Conservation (phyloP, 2,888 invertebrate species). For the Piscicola geometra region DNA sequence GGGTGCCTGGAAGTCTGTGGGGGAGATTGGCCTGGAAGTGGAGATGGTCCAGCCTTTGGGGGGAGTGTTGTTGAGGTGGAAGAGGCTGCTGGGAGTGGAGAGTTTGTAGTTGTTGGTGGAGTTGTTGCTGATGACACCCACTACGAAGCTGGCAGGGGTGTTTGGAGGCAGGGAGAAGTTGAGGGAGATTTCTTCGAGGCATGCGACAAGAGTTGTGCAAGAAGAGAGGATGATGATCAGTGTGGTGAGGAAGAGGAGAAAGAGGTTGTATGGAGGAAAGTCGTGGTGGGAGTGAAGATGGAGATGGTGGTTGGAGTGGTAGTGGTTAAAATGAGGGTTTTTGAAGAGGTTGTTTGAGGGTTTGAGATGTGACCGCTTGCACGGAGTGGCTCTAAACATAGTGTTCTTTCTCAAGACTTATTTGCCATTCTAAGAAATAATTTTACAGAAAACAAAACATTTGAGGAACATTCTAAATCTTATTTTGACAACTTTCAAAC, state of each 20-base stretch:
- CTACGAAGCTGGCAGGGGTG: background rate
- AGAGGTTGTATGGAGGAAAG: background rate
- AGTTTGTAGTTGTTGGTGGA: conserved; percentile 10
- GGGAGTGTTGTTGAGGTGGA: background rate
- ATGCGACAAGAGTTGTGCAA: background rate
- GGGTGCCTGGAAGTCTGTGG: conserved; percentile 57
- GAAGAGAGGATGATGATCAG: background rate
- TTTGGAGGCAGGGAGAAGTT: background rate
- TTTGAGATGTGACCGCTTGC: no score
- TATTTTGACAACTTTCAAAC: no score
- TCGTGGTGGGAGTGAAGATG: background rate
- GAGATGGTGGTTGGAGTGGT: no score
- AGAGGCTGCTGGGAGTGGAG: conserved; percentile 2
- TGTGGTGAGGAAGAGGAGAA: background rate
- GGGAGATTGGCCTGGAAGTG: background rate
- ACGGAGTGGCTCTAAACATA: no score
- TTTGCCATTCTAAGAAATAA: no score
- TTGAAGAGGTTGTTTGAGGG: no score
- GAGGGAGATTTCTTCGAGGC: conserved; percentile 11
- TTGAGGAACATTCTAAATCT: no score
- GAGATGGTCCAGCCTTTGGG: conserved; percentile 1
- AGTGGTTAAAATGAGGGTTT: no score
- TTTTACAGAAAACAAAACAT: no score
- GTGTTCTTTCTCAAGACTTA: no score
- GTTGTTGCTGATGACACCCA: background rate